A percentile compares a stretch with the other conserved stretches of the same genome.
These are phyloP conservation scores for Paedocypris micromegethes DNA, from an alignment of 2,797 vertebrate genomes.

Conservation along the genomic window DNA sequence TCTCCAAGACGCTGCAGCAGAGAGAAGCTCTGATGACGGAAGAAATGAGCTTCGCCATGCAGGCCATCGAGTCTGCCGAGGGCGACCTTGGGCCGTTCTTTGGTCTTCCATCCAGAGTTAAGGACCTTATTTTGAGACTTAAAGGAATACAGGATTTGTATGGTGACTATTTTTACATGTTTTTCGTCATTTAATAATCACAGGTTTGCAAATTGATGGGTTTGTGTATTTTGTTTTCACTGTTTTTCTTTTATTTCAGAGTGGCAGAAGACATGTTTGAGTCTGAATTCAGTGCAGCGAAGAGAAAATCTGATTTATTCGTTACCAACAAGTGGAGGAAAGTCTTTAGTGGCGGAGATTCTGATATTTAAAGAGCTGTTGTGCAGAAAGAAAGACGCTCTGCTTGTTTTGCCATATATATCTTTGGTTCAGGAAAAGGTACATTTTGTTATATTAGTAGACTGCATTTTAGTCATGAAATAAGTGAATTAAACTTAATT, in stretches of 20 bases:
- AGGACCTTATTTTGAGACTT: conserved; percentile 76
- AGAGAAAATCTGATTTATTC: conserved; percentile 94
- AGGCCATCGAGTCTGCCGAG: conserved; percentile 67
- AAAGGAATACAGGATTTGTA: conserved; percentile 87
- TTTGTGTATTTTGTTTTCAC: not conserved
- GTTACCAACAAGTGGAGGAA: conserved; percentile 91
- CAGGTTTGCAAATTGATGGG: not conserved
- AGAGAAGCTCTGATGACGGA: conserved; percentile 77
- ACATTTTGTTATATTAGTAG: no score
- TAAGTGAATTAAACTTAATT: no score
- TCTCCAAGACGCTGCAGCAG: conserved; percentile 70
- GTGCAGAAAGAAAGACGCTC: conserved; percentile 82
- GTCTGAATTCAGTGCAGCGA: conserved; percentile 76
- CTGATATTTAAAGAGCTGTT: conserved; percentile 88
- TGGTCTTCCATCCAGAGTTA: conserved; percentile 88
- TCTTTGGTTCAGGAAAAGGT: conserved; percentile 97
- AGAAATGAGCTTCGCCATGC: conserved; percentile 78
- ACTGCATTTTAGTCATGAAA: no score
- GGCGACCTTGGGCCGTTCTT: conserved; percentile 90
- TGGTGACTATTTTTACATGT: conserved; percentile 64
- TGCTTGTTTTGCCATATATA: conserved; percentile 89
- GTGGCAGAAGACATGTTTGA: conserved; percentile 91
- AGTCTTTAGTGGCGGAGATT: conserved; percentile 95
- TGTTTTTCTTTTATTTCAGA: conserved; percentile 61
- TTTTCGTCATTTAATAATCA: not conserved